Evolutionary conservation across 64 coral and sea anemone genomes (phyloP), one percentile per base, ranked within the genome.

Genomic region (Cladopsammia gracilis): DNA sequence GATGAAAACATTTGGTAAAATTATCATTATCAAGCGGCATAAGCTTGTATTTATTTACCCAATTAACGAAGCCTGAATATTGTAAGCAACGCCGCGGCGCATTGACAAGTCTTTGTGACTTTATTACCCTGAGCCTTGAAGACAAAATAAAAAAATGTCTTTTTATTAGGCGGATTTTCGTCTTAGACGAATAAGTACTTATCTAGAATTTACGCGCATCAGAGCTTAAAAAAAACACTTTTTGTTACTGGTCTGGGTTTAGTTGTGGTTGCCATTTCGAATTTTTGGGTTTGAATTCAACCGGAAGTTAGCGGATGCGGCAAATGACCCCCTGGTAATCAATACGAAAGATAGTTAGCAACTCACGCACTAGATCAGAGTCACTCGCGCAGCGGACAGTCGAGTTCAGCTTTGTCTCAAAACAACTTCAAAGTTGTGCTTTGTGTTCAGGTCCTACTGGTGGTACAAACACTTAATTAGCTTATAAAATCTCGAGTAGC

Each of bases 241-340:
- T 84, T 68, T 4, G 3, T 8, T 20, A 7, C 43, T 10, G 15
- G 42, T 18, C 62, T 84, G 10, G 62, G 61, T n/a, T n/a, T 20
- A 48, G 80, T 19, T 84, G 60, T 67, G 62, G 80, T 84, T 68
- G 20, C 20, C 80, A 18, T 62, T 84, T 68, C 44, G 47, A 64
- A 84, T 84, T 67, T 84, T 84, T 67, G 61, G 7, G 62, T 84
- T 44, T 50, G 20, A 25, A 67, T 48, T 84, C 1, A 49, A 61
- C 91, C 95, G 95, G 91, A 96, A 96, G 89, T 61, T 73, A 66
- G 51, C 52, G 34, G 47, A 73, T 90, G 73, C 73, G 93, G 77
- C 81, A 58, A 93, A 79, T 93, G 87, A 93, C 91, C 91, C 91
- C 91, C 95, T 87, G 77, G 91, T 90, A 81, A 89, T 79, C 72